A percentile compares a stretch with the other conserved stretches of the same genome.
phyloP scores from a whole-genome alignment of 2,888 invertebrate species.

The Branchellion lobata region DNA sequence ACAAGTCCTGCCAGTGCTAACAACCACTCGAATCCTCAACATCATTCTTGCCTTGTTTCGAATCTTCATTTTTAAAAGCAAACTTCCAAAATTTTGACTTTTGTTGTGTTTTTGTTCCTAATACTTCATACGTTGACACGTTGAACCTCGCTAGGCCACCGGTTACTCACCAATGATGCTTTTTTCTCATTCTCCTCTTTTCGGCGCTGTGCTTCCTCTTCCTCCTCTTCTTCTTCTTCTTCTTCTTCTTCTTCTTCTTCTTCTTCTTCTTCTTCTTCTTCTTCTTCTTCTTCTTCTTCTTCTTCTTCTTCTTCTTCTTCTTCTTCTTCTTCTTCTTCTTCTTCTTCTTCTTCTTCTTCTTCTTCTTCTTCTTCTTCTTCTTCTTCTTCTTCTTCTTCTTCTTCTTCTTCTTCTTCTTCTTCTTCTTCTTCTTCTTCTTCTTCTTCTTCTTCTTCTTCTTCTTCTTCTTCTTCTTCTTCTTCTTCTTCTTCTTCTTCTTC shows the following conservation, averaged over 20 bases:
- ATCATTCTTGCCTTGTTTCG: too few species aligned
- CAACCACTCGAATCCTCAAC: too few species aligned
- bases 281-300: neutral
- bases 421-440: too few species aligned
- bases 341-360: slow-evolving; percentile 35
- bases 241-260: neutral
- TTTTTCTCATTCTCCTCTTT: slow-evolving; percentile 33
- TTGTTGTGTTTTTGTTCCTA: neutral
- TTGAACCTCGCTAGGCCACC: slow-evolving; percentile 16
- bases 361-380: slow-evolving; percentile 39
- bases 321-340: slow-evolving; percentile 32
- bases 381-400: too few species aligned
- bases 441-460: too few species aligned
- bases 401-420: too few species aligned
- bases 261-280: neutral
- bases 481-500: too few species aligned
- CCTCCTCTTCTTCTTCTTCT: neutral
- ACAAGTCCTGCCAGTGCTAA: too few species aligned
- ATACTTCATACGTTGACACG: neutral
- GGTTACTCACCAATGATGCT: slow-evolving; percentile 18
- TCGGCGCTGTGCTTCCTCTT: neutral
- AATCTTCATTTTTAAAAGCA: too few species aligned
- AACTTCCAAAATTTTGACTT: neutral
- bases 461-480: too few species aligned
- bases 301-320: slow-evolving; percentile 24